Base-by-base conservation (phyloP, 2,797 vertebrate genomes). In the Botia almorhae region DNA sequence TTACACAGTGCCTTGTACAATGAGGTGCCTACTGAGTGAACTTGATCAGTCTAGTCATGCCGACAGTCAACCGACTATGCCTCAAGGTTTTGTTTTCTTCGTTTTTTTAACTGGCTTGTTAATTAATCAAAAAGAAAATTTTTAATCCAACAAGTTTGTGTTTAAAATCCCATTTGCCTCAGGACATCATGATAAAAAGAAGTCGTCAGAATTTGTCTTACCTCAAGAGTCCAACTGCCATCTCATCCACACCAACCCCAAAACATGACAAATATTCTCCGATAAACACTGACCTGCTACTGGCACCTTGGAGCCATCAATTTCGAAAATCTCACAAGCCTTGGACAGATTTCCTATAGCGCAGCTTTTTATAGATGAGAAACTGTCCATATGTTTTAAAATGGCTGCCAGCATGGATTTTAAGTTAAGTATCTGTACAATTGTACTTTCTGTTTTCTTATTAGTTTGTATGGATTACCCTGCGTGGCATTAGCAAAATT, bases 401-500 rank as follows among this genome's bases (percentile, higher is more conserved):
- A 51, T 51, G 60, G 60, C 53, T n/a, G 46, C 14, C 56, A 53
- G 29, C 26, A 65, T 51, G 56, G 72, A 76, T 78, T 46, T 50
- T 33, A 60, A 60, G 72, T 83, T 65, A 26, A 26, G 23, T 26
- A 82, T 67, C 76, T 75, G 50, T 58, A 71, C 56, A 36, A 21
- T 64, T 83, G 68, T 73, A 61, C 50, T 51, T 67, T 60, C 43
- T 55, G 58, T 36, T 53, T 56, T 81, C 61, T 81, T 58, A 61
- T 77, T 61, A 64, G 65, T 74, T 77, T 10, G 58, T 68, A 72
- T 71, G 48, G 69, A 61, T 61, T 46, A 29, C 39, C 23, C 26
- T 29, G 21, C 36, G 7, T n/a, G 23, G 64, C 17, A 80, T 76
- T 81, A 81, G 43, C 74, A 78, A 73, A 63, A 82, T 74, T 82